Conservation (phyloP, 2,113 vertebrate genomes). For the Tamias sibiricus region DNA sequence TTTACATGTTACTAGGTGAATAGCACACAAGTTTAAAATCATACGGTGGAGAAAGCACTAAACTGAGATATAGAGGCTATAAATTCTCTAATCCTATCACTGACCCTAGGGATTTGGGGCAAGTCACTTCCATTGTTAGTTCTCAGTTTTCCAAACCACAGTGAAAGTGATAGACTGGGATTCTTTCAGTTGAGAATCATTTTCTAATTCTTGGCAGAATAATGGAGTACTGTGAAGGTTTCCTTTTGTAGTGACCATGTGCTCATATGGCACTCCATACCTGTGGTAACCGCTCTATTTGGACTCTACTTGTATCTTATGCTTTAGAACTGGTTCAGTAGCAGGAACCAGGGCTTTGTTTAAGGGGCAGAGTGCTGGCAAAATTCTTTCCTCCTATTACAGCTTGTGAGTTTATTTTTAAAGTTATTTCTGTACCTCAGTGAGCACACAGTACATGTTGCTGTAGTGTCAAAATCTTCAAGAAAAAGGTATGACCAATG, state of each 20-base stretch:
- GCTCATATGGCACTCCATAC: background rate
- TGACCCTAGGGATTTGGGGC: background rate
- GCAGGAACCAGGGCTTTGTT: constrained; percentile 37
- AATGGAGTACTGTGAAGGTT: background rate
- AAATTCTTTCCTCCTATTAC: constrained; percentile 25
- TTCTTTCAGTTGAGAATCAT: constrained; percentile 44
- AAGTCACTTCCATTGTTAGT: constrained; percentile 13
- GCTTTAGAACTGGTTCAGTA: constrained; percentile 46
- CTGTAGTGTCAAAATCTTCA: background rate
- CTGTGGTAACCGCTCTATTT: constrained; percentile 31
- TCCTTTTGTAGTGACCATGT: background rate
- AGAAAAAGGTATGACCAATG: background rate
- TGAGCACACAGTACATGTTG: background rate
- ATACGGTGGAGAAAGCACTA: background rate
- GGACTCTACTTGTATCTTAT: constrained; percentile 5
- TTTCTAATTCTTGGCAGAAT: constrained; percentile 33
- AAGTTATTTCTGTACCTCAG: background rate
- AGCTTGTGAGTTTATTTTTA: constrained; percentile 17
- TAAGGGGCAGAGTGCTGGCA: background rate
- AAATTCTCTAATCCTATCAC: background rate
- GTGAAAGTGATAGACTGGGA: background rate
- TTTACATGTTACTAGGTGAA: background rate
- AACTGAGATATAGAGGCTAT: background rate
- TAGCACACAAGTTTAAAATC: background rate
- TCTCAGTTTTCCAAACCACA: constrained; percentile 33